Conservation (phyloP, 2,797 vertebrate genomes). For the Acanthis flammea region DNA sequence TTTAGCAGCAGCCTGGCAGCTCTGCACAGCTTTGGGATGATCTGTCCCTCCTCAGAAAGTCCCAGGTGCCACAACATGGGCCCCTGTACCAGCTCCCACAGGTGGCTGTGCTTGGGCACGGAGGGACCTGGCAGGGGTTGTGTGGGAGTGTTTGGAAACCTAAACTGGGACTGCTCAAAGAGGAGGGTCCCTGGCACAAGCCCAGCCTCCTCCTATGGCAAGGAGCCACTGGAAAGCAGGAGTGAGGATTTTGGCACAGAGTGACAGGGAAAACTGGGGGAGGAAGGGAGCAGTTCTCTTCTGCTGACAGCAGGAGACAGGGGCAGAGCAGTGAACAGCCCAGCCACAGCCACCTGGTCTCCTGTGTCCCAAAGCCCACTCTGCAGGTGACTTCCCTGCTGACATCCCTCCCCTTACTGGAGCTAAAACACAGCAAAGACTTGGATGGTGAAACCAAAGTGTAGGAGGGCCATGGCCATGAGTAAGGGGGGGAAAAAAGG, state of each 20-base stretch:
- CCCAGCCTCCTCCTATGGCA: neutral
- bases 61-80: accelerated
- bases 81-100: neutral
- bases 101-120: neutral
- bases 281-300: neutral
- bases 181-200: neutral
- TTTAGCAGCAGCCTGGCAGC: neutral
- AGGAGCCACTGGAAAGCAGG: neutral
- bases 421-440: neutral
- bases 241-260: neutral
- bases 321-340: neutral
- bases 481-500: neutral
- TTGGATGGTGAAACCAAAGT: neutral
- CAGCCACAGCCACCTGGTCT: accelerated
- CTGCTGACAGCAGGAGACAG: neutral
- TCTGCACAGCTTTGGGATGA: neutral
- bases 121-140: neutral
- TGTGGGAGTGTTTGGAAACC: neutral
- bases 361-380: neutral
- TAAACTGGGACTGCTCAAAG: neutral
- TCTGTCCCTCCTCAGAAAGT: neutral
- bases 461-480: neutral
- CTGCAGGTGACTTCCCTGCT: neutral
- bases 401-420: neutral
- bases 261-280: neutral